Conservation (phyloP, 2,888 invertebrate species). For the Apocheima hispidaria region DNA sequence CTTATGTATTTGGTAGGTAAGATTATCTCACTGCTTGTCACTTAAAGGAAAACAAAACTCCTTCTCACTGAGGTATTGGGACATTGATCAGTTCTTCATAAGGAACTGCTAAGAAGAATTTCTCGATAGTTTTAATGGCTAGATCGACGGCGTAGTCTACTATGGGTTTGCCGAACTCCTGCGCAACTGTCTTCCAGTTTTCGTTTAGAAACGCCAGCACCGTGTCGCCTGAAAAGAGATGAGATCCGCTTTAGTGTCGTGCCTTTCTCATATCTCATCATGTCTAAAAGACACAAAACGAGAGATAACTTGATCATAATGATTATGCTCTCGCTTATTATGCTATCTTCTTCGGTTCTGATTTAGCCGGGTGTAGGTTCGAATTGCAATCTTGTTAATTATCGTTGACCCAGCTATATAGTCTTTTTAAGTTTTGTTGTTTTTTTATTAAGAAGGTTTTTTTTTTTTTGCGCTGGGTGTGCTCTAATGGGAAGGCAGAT, state of each 20-base stretch:
- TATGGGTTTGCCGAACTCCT: conserved; percentile 79
- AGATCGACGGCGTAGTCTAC: conserved; percentile 77
- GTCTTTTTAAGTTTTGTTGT: no score
- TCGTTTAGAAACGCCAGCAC: conserved; percentile 74
- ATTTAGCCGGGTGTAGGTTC: no score
- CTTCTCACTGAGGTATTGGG: conserved; percentile 59
- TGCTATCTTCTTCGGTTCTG: no score
- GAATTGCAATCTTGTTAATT: no score
- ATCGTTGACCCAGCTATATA: no score
- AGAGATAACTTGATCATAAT: no score
- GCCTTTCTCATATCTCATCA: no score
- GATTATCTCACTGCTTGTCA: conserved; percentile 41
- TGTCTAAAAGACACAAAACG: no score
- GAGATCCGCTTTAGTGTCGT: not conserved
- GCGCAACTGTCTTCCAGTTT: conserved; percentile 74
- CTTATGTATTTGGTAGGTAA: conserved; percentile 34
- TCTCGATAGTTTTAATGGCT: conserved; percentile 70
- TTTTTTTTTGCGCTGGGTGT: no score
- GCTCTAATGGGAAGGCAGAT: not conserved
- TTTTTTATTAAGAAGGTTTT: no score
- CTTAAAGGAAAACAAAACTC: conserved; percentile 23
- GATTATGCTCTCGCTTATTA: no score
- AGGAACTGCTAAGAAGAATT: conserved; percentile 74
- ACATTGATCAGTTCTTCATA: conserved; percentile 73
- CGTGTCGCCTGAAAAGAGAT: conserved; percentile 65